Base-by-base conservation (phyloP, 2,888 invertebrate genomes). In the Aphidius colemani region DNA sequence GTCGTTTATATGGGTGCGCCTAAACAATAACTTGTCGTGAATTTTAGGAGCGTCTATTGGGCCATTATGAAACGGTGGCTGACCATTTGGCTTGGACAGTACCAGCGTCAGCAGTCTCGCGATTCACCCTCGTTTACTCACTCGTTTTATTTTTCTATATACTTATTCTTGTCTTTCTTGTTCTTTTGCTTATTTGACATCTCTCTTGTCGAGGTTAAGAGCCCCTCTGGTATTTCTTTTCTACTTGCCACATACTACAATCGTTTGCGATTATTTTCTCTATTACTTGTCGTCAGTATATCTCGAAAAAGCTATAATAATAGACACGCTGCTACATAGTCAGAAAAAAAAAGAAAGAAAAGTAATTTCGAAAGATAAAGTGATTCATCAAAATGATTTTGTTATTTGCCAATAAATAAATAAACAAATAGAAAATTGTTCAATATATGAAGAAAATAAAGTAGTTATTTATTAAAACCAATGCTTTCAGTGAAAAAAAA, bases 11-110 rank as follows among this genome's bases (percentile, higher is more conserved):
- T 63, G 64, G 62, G 66, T 71, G 71, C 72, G 78, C 77, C 80
- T 81, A 82, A 82, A 82, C 81, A 81, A 82, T 82, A 82, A 81
- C 80, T 80, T 78, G 79, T 77, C 79, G 80, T 78, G 49, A 73
- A 80, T 78, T 79, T 81, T 80, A 80, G 80, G 79, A 78, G 78
- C 80, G 80, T 80, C 81, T 79, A 81, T 82, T 78, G 80, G 81
- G 78, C 82, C 80, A 82, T 81, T 82, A 81, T 79, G 57, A 57
- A 75, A 74, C 74, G 74, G 75, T 75, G 72, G 79, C 77, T 78
- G 80, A 72, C 72, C 72, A 72, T 78, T 79, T 78, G 80, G 80
- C 80, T 78, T 78, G 80, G 75, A 75, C 78, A 76, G 67, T 77
- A 81, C 80, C 68, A 61, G 72, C 78, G 82, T 82, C 81, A 82